These are phyloP conservation scores for Rissa tridactyla DNA, from an alignment of 2,113 vertebrate species.

Conservation along the genomic window DNA sequence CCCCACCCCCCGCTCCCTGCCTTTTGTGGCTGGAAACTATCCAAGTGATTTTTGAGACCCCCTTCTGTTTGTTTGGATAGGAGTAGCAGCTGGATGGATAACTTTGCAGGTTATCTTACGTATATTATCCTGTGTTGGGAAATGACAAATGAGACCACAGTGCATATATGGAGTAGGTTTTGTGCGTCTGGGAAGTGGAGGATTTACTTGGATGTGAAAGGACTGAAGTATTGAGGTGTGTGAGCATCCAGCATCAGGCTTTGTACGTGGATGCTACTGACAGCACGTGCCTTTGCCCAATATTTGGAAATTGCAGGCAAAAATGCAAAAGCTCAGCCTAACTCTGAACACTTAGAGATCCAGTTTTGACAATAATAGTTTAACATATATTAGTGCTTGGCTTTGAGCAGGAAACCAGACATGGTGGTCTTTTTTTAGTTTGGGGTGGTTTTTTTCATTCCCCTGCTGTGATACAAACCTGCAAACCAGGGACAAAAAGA, in stretches of 20 bases:
- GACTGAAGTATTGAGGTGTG: not conserved
- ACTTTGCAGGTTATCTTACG: not conserved
- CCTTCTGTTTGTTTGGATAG: not conserved
- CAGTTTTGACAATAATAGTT: not conserved
- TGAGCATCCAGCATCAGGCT: not conserved
- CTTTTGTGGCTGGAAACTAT: not conserved
- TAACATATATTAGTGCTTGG: not conserved
- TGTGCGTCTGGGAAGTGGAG: not conserved
- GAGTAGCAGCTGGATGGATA: not conserved
- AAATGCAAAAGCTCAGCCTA: not conserved
- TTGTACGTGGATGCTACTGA: not conserved
- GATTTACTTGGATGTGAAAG: not conserved
- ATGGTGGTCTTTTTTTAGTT: fast-evolving
- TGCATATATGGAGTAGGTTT: not conserved
- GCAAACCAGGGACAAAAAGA: not conserved
- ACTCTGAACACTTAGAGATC: not conserved
- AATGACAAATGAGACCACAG: not conserved
- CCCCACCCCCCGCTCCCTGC: not conserved
- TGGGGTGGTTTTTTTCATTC: not conserved
- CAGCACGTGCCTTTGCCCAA: not conserved
- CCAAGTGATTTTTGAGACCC: not conserved
- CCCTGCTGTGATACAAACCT: fast-evolving
- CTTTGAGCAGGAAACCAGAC: not conserved
- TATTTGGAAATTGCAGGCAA: not conserved
- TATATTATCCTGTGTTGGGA: not conserved